Conservation (phyloP, 1,140 invertebrate species). For the Gerris buenoi region DNA sequence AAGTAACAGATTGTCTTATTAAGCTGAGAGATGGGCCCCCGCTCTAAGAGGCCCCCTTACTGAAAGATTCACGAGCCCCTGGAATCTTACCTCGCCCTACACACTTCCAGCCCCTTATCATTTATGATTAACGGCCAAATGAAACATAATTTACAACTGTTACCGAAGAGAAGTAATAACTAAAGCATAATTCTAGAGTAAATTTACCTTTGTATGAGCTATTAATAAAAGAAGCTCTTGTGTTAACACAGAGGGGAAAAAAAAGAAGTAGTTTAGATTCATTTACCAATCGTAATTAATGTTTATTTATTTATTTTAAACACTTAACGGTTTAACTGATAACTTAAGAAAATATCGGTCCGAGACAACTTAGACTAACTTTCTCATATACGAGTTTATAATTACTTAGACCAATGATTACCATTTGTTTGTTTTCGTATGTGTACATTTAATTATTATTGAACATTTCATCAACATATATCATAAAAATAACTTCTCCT, state of each 20-base stretch:
- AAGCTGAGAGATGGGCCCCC: neutral
- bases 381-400: no score
- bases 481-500: no score
- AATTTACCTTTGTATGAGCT: neutral
- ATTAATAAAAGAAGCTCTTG: no score
- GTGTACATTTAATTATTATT: no score
- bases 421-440: no score
- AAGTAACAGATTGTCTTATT: neutral
- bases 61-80: neutral
- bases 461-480: no score
- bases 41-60: neutral
- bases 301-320: neutral
- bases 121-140: neutral
- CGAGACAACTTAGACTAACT: no score
- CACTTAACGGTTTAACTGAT: no score
- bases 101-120: neutral
- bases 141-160: neutral
- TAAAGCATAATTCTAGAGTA: neutral
- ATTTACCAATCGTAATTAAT: neutral
- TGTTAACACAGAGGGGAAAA: no score
- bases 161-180: neutral
- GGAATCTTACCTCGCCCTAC: neutral
- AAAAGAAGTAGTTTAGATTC: no score
- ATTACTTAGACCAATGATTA: no score
- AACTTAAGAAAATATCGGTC: no score